Base-by-base conservation (phyloP, 2,888 invertebrate species). In the Archips crataeganus region DNA sequence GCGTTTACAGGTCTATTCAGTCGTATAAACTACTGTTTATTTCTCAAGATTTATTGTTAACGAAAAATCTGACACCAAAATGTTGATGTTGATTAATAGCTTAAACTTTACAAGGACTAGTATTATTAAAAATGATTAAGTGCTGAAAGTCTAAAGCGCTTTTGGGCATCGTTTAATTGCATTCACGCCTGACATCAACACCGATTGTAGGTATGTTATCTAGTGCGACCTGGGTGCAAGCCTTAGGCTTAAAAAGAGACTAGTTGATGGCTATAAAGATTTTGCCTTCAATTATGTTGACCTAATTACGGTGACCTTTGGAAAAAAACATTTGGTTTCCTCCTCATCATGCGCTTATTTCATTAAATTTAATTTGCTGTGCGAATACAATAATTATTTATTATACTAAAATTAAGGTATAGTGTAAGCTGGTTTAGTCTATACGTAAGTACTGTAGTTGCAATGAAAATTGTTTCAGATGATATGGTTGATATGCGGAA, bases 401-500 rank as follows among this genome's bases (percentile, higher is more conserved):
- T 4, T 11, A n/a, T 45, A 45, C 45, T 11, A 10, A 10, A 10
- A 23, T 23, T 45, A 45, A 45, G 9, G 10, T 9, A 10, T 2
- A 45, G 45, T n/a, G 13, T 49, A 9, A 51, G 8, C 51, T 15
- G 6, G 15, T 13, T n/a, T n/a, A 49, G 51, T 1, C 5, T 51
- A 45, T 11, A 3, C 3, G 45, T 11, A 3, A 3, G 45, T 23
- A 51, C 54, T 54, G 15, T 23, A 57, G 32, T 32, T 10, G 2
- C 9, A 45, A 11, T 42, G 5, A 23, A 62, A 62, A 62, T 75
- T 76, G 63, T 94, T 93, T 73, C 85, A 96, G 96, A 96, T 87
- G 94, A 95, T 75, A 89, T 96, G 88, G 95, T 96, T 8, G 89
- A 92, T 51, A 95, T 95, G 81, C 95, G 95, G 84, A 93, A 94